Base-by-base conservation (phyloP, 2,113 vertebrate genomes). In the Pachypanchax playfairii region DNA sequence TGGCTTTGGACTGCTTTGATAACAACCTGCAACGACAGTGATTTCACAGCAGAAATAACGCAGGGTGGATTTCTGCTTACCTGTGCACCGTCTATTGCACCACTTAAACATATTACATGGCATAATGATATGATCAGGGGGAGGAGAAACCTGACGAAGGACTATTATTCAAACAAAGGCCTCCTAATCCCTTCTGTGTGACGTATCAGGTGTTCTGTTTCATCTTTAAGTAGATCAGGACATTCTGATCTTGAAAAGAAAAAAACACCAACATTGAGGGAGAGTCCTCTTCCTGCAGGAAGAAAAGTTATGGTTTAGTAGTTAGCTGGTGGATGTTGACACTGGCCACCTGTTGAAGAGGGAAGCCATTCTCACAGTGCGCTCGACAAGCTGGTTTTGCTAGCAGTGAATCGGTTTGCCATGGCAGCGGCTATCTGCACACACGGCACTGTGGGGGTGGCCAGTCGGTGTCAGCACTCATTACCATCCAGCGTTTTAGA, bases 391-490 rank as follows among this genome's bases (percentile, higher is more conserved):
- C 49, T 20, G 33, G 46, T 79, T 64, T 64, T 49, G 46, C 70
- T 14, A 9, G 51, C 57, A 26, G 61, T 33, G 53, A 35, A 59
- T 49, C n/a, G 12, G 12, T 82, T 88, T 75, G 66, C 85, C 89
- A 86, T 87, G 85, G 86, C 77, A 86, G 80, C 80, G 25, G 31
- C 52, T 28, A 73, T 54, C 64, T 2, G 63, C 61, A 44, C 63
- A 75, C 70, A 74, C 28, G 24, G 63, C 53, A 55, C 64, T 62
- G 63, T 35, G 62, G 73, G 75, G 80, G 78, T 62, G 81, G 64
- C 77, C 31, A 18, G 50, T 82, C 84, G 62, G 81, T 91, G 89
- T 84, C 85, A 90, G 75, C 70, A 60, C 84, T 89, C 87, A 87
- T 89, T 86, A 87, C 33, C 82, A 63, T 88, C 78, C 70, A 49